These are phyloP conservation scores for Artemisiospiza belli DNA, from an alignment of 2,113 vertebrate genomes.

Conservation along the genomic window DNA sequence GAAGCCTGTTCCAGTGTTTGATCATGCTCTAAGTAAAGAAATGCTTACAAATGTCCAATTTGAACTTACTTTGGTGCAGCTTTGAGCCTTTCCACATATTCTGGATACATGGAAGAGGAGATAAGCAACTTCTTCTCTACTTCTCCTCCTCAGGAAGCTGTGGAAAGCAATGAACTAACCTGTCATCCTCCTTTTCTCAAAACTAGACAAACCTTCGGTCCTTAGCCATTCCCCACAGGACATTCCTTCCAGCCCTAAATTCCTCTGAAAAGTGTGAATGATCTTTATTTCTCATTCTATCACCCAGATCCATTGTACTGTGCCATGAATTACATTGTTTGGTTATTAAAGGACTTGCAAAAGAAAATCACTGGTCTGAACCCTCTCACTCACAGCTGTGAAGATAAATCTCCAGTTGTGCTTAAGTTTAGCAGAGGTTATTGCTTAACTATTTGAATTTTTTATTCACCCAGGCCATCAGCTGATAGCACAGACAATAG, in stretches of 20 bases:
- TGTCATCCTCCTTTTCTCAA: background rate
- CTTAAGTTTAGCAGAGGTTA: background rate
- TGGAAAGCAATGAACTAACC: fast-evolving
- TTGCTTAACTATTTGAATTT: background rate
- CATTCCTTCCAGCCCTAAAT: background rate
- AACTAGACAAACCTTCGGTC: background rate
- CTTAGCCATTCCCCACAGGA: fast-evolving
- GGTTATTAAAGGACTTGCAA: background rate
- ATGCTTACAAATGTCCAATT: background rate
- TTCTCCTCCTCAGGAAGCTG: background rate
- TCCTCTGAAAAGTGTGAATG: background rate
- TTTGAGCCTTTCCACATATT: fast-evolving
- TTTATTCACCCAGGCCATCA: background rate
- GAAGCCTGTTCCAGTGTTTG: background rate
- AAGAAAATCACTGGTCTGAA: background rate
- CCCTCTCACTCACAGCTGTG: background rate
- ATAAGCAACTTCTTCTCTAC: background rate
- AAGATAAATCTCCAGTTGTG: background rate
- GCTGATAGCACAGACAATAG: background rate
- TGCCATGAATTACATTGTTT: background rate
- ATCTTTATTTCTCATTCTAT: background rate
- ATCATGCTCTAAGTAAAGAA: background rate
- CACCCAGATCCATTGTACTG: background rate
- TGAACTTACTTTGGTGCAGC: fast-evolving
- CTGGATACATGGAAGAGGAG: background rate